phyloP scores from a whole-genome alignment of 2,888 invertebrate species.

The Chymomyza fuscimana region DNA sequence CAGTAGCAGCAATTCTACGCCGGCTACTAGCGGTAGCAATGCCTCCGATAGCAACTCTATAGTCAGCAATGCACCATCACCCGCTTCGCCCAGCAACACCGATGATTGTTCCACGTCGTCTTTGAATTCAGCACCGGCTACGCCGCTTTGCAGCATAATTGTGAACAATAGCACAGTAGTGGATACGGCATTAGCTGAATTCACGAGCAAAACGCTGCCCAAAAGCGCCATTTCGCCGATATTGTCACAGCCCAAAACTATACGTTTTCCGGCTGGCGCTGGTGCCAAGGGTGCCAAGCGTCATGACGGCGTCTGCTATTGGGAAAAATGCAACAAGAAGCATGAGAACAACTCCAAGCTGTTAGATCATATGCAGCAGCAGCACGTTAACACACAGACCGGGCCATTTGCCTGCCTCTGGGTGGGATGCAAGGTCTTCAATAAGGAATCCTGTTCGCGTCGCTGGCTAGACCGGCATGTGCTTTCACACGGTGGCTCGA shows the following conservation, averaged over 20 bases:
- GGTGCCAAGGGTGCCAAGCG: constrained; percentile 78
- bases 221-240: constrained; percentile 85
- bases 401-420: constrained; percentile 94
- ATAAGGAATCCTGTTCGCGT: constrained; percentile 93
- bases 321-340: constrained; percentile 90
- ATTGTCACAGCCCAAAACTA: constrained; percentile 89
- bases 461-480: constrained; percentile 97
- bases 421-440: constrained; percentile 96
- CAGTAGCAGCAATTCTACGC: constrained; percentile 63
- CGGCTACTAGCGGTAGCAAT: constrained; percentile 73
- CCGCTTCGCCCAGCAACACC: constrained; percentile 48
- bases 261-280: constrained; percentile 86
- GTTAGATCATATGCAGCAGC: constrained; percentile 91
- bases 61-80: constrained; percentile 81
- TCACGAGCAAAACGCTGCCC: constrained; percentile 57
- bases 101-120: constrained; percentile 43
- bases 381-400: constrained; percentile 92
- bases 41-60: constrained; percentile 79
- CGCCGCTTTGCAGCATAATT: constrained; percentile 75
- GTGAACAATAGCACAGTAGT: constrained; percentile 70
- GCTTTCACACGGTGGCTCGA: constrained; percentile 93
- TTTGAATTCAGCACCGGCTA: neutral
- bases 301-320: constrained; percentile 85
- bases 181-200: constrained; percentile 79
- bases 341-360: constrained; percentile 90